Conservation (phyloP, 2,797 vertebrate genomes). For the Malacoctenus gilli region DNA sequence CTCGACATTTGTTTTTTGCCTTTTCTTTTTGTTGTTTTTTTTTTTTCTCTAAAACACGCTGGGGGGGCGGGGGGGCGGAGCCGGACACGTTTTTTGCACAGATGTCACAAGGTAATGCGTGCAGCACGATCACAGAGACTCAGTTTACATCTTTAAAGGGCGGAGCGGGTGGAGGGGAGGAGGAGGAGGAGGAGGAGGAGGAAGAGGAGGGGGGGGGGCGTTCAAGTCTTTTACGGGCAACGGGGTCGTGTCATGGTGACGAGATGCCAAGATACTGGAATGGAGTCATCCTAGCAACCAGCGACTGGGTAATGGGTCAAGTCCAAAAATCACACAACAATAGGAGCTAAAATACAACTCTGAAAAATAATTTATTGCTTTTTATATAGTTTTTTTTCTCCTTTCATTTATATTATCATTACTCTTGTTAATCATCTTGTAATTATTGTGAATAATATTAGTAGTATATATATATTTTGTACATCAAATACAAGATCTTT, state of each 20-base stretch:
- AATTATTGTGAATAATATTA: conserved; percentile 82
- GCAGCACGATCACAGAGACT: conserved; percentile 69
- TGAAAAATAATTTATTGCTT: conserved; percentile 99
- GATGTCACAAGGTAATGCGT: conserved; percentile 68
- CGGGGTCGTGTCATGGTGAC: conserved; percentile 22
- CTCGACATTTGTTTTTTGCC: conserved; percentile 47
- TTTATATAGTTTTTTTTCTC: conserved; percentile 77
- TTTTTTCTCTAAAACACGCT: conserved; percentile 34
- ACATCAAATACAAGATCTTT: conserved; percentile 96
- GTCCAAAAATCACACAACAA: conserved; percentile 94
- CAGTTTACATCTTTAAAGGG: conserved; percentile 71
- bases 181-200: conserved; percentile 2
- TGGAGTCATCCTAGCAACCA: conserved; percentile 70
- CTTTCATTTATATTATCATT: conserved; percentile 79
- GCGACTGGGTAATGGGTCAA: conserved; percentile 93
- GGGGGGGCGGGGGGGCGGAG: conserved; percentile 47
- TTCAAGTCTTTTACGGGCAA: conserved; percentile 45
- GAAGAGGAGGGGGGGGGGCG: conserved; percentile 15
- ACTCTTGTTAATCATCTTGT: conserved; percentile 78
- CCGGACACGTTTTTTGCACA: conserved; percentile 64
- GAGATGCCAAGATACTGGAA: conserved; percentile 60
- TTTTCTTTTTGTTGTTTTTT: not conserved
- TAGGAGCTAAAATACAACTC: conserved; percentile 97
- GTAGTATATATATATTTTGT: conserved; percentile 75
- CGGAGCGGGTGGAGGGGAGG: conserved; percentile 39